These are phyloP conservation scores for Corythornis cristatus DNA, from an alignment of 2,113 vertebrate genomes.

Conservation along the genomic window DNA sequence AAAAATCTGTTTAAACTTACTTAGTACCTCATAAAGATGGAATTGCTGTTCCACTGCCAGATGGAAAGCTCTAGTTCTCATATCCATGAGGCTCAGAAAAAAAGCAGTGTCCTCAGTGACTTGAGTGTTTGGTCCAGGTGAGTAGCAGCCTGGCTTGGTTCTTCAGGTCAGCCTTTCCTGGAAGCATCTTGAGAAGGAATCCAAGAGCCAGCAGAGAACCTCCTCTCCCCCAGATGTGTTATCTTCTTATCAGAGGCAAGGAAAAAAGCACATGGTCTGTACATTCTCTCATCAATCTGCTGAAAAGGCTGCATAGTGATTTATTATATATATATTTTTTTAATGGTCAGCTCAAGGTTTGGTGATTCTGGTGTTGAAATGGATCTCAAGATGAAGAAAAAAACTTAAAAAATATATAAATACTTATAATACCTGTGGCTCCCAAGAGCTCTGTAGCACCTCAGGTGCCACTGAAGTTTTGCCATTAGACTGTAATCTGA, in stretches of 20 bases:
- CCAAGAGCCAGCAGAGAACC: background rate
- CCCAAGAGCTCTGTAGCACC: background rate
- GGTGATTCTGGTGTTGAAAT: background rate
- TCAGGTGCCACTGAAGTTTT: background rate
- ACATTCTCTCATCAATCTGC: background rate
- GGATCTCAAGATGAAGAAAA: background rate
- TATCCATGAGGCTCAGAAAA: background rate
- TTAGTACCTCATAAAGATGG: slow-evolving; percentile 47
- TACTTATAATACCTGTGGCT: background rate
- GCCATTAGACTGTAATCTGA: background rate
- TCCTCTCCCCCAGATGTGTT: background rate
- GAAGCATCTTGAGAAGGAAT: background rate
- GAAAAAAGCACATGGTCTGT: background rate
- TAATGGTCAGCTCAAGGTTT: background rate
- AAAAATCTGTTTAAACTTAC: slow-evolving; percentile 53
- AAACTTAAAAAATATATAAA: background rate
- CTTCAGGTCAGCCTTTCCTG: background rate
- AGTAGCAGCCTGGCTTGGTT: background rate
- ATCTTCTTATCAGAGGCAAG: background rate
- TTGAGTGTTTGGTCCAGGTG: slow-evolving; percentile 1
- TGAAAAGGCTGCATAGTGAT: background rate
- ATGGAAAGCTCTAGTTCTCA: slow-evolving; percentile 27
- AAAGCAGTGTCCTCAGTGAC: background rate
- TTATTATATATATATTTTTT: background rate
- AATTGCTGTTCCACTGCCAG: slow-evolving; percentile 28